Conservation (phyloP, 1,140 invertebrate species). For the Drosophila suzukii region DNA sequence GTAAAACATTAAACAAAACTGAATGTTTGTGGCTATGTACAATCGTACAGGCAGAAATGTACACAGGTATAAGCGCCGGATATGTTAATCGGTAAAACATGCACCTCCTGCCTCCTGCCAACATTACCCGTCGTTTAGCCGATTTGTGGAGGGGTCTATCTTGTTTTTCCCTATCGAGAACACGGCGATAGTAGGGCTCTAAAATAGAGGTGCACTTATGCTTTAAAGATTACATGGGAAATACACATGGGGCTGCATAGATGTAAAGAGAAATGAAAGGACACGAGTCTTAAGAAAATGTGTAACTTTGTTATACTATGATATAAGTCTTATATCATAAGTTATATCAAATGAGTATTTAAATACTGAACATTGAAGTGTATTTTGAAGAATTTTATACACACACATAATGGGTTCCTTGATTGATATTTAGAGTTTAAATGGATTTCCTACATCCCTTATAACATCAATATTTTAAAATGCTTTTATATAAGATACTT, state of each 20-base stretch:
- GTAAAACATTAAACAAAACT: slow-evolving; percentile 18
- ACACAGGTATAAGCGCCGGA: slow-evolving; percentile 66
- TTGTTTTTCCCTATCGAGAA: slow-evolving; percentile 28
- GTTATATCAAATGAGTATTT: too few species aligned
- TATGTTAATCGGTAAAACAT: slow-evolving; percentile 75
- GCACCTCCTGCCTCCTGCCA: slow-evolving; percentile 33
- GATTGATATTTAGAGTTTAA: too few species aligned
- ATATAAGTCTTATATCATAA: too few species aligned
- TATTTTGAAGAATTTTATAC: too few species aligned
- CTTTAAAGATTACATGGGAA: slow-evolving; percentile 1
- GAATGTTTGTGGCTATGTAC: slow-evolving; percentile 32
- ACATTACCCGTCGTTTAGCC: slow-evolving; percentile 23
- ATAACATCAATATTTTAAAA: too few species aligned
- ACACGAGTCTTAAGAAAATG: not conserved
- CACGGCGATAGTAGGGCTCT: slow-evolving; percentile 10
- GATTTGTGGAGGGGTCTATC: slow-evolving; percentile 35
- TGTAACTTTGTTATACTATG: not conserved
- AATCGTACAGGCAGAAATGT: slow-evolving; percentile 25
- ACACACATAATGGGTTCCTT: too few species aligned
- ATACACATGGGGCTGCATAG: not conserved
- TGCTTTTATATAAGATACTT: too few species aligned
- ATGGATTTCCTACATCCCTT: too few species aligned
- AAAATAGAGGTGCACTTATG: slow-evolving; percentile 13
- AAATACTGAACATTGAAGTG: too few species aligned
- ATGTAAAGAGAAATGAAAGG: not conserved